Evolutionary conservation across 2,797 vertebrate genomes (phyloP).

Genomic region (Sebastolobus alascanus): DNA sequence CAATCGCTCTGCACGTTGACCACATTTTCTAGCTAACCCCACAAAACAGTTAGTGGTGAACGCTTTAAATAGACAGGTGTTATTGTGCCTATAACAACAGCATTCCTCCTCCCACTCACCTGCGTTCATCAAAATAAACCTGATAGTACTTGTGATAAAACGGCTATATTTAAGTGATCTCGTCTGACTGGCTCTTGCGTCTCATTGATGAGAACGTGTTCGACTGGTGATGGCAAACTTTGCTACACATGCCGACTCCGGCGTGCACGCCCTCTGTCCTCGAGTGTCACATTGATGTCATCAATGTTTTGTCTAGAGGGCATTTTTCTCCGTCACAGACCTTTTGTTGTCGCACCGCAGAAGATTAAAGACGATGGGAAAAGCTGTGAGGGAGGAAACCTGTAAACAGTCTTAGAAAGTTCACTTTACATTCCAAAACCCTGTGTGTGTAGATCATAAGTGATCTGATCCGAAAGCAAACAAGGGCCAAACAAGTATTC

Average conservation of each 20-base stretch:
- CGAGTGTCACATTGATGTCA: conserved; percentile 65
- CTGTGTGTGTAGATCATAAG: background rate
- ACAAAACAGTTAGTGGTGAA: conserved; percentile 23
- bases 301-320: conserved; percentile 51
- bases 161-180: conserved; percentile 16
- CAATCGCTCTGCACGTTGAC: no score
- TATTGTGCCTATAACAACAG: conserved; percentile 8
- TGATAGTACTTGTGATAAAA: conserved; percentile 24
- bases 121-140: conserved; percentile 42
- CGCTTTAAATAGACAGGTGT: conserved; percentile 32
- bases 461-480: background rate
- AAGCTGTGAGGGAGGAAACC: conserved; percentile 19
- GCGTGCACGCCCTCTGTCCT: conserved; percentile 45
- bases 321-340: conserved; percentile 37
- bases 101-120: conserved; percentile 65
- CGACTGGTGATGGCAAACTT: conserved; percentile 37
- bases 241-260: background rate
- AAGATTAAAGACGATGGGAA: conserved; percentile 17
- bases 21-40: conserved; percentile 16
- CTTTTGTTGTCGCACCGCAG: conserved; percentile 36
- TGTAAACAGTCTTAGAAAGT: background rate
- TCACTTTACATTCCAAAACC: background rate
- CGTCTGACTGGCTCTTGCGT: conserved; percentile 29
- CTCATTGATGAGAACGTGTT: conserved; percentile 50
- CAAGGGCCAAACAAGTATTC: background rate